Percentiles rank a stretch among this genome's conserved stretches.
Conservation (phyloP, 1,140 invertebrate genomes). For the Bombus superbus region DNA sequence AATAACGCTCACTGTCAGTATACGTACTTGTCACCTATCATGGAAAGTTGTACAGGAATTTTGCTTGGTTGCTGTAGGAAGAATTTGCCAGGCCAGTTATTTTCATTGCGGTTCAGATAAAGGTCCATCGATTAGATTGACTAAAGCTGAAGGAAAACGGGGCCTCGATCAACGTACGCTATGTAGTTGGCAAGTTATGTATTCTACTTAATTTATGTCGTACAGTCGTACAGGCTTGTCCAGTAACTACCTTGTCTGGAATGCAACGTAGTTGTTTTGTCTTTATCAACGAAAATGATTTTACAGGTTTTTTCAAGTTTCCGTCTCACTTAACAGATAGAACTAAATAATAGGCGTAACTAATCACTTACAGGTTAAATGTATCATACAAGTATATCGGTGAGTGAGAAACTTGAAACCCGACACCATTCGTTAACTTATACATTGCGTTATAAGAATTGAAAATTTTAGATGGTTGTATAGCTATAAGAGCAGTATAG, state of each 20-base stretch:
- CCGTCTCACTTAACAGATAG: neutral
- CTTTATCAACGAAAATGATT: neutral
- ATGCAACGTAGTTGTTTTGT: conserved; percentile 66
- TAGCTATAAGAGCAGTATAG: too few species aligned
- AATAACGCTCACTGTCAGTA: neutral
- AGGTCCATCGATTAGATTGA: conserved; percentile 48
- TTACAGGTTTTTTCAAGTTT: conserved; percentile 6
- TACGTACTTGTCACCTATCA: too few species aligned
- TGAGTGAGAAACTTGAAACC: too few species aligned
- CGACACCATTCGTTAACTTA: too few species aligned
- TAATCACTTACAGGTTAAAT: too few species aligned
- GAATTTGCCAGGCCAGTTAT: neutral
- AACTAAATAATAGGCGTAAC: neutral
- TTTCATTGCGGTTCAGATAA: conserved; percentile 62
- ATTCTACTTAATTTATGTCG: conserved; percentile 27
- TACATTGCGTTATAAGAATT: too few species aligned
- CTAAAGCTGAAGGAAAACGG: conserved; percentile 52
- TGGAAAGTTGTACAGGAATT: neutral
- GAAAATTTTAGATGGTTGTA: too few species aligned
- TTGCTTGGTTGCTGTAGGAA: neutral
- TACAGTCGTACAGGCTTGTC: neutral
- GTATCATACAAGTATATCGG: too few species aligned
- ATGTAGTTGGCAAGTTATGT: conserved; percentile 15
- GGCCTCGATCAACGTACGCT: conserved; percentile 38
- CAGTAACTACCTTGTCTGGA: conserved; percentile 69